These are phyloP conservation scores for Anoplius nigerrimus DNA, from an alignment of 2,888 invertebrate genomes.

Conservation along the genomic window DNA sequence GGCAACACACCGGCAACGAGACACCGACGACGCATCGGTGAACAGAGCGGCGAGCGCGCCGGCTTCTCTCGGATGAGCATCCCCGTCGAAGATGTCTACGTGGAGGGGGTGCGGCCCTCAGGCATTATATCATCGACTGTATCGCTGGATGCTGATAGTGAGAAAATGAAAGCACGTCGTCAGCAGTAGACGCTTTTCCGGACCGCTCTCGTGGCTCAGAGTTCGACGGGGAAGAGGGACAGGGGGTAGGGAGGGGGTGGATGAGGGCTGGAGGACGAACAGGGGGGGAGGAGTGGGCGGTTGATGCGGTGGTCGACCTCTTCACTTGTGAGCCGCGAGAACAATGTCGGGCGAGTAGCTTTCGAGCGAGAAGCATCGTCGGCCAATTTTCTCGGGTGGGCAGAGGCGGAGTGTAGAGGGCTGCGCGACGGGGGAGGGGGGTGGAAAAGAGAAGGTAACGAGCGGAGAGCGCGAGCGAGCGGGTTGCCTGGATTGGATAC, in stretches of 20 bases:
- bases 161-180: slow-evolving; percentile 62
- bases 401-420: neutral
- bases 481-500: too few relatives aligned
- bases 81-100: slow-evolving; percentile 44
- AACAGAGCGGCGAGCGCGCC: too few relatives aligned
- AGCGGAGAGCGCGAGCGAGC: too few relatives aligned
- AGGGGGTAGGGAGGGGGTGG: slow-evolving; percentile 5
- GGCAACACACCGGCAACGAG: slow-evolving; percentile 3
- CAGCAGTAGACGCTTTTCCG: slow-evolving; percentile 57
- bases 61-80: slow-evolving; percentile 12
- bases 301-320: slow-evolving; percentile 1
- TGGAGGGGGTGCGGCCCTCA: slow-evolving; percentile 14
- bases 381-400: slow-evolving; percentile 37
- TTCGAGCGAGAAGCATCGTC: slow-evolving; percentile 33
- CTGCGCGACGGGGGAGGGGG: neutral
- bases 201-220: slow-evolving; percentile 33
- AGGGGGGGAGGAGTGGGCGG: neutral
- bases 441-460: too few relatives aligned
- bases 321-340: slow-evolving; percentile 25
- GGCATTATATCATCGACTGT: slow-evolving; percentile 63
- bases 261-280: neutral
- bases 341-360: slow-evolving; percentile 41
- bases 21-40: slow-evolving; percentile 31
- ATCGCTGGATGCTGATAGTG: slow-evolving; percentile 66
- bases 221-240: neutral